phyloP scores from a whole-genome alignment of 2,888 invertebrate species.

The Thelaira solivaga region DNA sequence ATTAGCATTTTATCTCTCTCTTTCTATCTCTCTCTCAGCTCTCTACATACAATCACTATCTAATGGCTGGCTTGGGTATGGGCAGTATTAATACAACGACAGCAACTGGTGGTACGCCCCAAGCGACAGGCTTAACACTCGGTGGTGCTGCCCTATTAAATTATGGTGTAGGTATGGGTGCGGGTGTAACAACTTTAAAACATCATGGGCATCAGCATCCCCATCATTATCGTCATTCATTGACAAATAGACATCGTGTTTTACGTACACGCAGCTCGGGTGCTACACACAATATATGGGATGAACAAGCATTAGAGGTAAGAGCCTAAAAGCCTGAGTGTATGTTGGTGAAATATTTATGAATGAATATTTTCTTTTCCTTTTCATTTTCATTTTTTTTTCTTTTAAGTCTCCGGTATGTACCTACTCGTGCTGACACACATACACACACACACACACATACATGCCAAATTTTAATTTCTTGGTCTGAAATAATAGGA shows the following conservation, averaged over 20 bases:
- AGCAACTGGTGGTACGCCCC: slow-evolving; percentile 62
- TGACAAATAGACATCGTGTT: slow-evolving; percentile 75
- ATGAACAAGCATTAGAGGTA: slow-evolving; percentile 77
- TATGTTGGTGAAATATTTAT: slow-evolving; percentile 15
- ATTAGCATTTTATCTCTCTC: not conserved
- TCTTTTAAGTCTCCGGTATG: no score
- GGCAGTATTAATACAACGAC: slow-evolving; percentile 64
- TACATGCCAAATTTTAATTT: no score
- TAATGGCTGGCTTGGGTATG: slow-evolving; percentile 72
- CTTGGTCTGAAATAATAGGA: no score
- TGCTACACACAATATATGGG: slow-evolving; percentile 75
- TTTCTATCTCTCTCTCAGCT: slow-evolving; percentile 65
- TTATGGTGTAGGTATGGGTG: slow-evolving; percentile 47
- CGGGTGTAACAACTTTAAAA: slow-evolving; percentile 62
- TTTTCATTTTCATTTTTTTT: not conserved
- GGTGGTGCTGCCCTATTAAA: slow-evolving; percentile 66
- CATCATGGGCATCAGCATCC: slow-evolving; percentile 68
- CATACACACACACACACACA: not conserved
- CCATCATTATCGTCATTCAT: slow-evolving; percentile 73
- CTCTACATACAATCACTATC: slow-evolving; percentile 71
- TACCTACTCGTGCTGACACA: no score
- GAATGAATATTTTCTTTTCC: no score
- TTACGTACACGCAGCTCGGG: slow-evolving; percentile 76
- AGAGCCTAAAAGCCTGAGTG: slow-evolving; percentile 35
- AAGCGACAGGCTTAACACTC: slow-evolving; percentile 65